phyloP scores from a whole-genome alignment of 2,113 vertebrate species.

The Peromyscus californicus region DNA sequence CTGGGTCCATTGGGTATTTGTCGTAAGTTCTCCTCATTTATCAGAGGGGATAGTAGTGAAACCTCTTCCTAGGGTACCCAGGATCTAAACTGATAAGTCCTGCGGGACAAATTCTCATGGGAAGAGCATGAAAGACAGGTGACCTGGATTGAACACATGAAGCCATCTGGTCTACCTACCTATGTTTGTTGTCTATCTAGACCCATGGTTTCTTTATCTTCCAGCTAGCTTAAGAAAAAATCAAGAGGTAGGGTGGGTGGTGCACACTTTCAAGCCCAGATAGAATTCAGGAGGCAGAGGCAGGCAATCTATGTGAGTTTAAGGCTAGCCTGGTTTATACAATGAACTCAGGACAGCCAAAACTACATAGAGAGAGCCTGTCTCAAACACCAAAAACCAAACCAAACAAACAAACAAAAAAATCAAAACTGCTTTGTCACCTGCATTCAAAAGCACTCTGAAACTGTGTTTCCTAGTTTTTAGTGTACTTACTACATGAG shows the following conservation, averaged over 20 bases:
- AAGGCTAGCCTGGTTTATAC: not conserved
- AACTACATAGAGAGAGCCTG: not conserved
- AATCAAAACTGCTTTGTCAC: conserved; percentile 23
- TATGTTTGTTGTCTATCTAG: conserved; percentile 17
- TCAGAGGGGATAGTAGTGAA: not conserved
- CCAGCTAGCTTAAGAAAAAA: not conserved
- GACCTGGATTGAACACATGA: not conserved
- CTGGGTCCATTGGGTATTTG: not conserved
- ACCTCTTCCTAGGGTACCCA: not conserved
- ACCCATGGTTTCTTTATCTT: not conserved
- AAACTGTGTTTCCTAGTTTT: not conserved
- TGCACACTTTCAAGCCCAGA: not conserved
- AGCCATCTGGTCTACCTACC: not conserved
- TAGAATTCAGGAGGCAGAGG: not conserved
- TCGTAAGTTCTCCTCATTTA: conserved; percentile 36
- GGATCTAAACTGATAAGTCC: not conserved
- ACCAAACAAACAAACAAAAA: not conserved
- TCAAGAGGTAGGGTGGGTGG: not conserved
- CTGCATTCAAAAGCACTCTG: not conserved
- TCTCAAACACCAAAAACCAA: not conserved
- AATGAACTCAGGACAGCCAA: not conserved
- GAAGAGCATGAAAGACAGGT: not conserved
- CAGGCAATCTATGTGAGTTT: not conserved
- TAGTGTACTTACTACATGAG: not conserved
- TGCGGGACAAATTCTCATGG: not conserved